Evolutionary conservation across 2,888 invertebrate species (phyloP).

Genomic region (Trileptium ribeirensis): DNA sequence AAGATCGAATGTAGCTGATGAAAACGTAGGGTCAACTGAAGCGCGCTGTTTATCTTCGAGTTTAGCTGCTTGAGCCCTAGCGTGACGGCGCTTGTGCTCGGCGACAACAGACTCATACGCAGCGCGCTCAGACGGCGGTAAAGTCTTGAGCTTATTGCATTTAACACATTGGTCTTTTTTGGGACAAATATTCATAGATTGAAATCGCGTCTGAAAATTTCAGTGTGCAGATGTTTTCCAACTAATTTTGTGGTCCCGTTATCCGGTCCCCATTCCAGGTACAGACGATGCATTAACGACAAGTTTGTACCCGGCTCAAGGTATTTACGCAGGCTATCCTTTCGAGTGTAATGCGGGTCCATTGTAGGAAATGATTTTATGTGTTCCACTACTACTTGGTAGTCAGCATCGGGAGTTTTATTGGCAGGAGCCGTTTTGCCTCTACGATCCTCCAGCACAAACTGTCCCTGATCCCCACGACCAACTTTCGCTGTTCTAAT

Average conservation of each 20-base stretch:
- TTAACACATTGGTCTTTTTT: conserved; percentile 13
- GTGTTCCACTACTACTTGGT: neutral
- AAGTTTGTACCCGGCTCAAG: neutral
- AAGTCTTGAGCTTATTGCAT: neutral
- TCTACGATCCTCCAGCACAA: neutral
- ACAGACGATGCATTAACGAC: neutral
- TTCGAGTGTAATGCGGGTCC: neutral
- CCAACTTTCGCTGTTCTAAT: neutral
- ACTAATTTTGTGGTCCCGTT: neutral
- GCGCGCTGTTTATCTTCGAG: neutral
- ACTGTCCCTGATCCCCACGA: neutral
- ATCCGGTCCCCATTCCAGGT: neutral
- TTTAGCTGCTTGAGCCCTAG: neutral
- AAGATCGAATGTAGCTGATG: conserved; percentile 11
- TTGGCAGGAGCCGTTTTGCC: neutral
- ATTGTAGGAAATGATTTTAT: neutral
- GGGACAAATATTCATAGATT: conserved; percentile 4
- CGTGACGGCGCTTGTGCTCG: neutral
- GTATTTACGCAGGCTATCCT: neutral
- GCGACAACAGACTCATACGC: neutral
- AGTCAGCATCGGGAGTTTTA: neutral
- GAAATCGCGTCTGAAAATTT: neutral
- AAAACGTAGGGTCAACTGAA: neutral
- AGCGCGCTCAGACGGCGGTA: neutral
- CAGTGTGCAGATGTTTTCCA: neutral